Percentiles rank a stretch among this genome's conserved stretches.
These are phyloP conservation scores for Mycalesis mineus DNA, from an alignment of 2,888 invertebrate species.

Conservation along the genomic window DNA sequence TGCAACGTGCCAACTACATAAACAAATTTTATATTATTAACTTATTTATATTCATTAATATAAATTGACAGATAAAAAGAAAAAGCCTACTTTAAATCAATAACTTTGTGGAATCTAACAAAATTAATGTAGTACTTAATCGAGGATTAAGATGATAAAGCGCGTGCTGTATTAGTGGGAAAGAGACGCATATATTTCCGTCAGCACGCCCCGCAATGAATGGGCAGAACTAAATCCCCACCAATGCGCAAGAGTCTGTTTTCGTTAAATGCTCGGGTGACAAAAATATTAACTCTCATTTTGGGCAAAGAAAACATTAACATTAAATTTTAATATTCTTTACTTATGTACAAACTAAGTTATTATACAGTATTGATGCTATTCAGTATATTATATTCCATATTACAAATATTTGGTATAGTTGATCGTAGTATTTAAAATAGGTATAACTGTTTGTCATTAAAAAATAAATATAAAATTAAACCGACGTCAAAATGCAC, in stretches of 20 bases:
- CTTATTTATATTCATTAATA: neutral
- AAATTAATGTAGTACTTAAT: conserved; percentile 16
- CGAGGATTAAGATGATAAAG: conserved; percentile 20
- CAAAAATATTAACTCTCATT: conserved; percentile 43
- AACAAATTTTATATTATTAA: too few species aligned
- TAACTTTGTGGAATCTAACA: conserved; percentile 8
- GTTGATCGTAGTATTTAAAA: too few species aligned
- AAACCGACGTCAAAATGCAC: too few species aligned
- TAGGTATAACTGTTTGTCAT: too few species aligned
- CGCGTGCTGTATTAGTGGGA: conserved; percentile 39
- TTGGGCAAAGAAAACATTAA: neutral
- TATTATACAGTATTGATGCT: too few species aligned
- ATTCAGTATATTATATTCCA: too few species aligned
- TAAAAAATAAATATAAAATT: too few species aligned
- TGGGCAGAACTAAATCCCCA: conserved; percentile 67
- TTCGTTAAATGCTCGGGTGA: conserved; percentile 63
- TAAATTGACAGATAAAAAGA: conserved; percentile 8
- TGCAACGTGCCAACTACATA: too few species aligned
- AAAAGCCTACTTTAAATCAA: conserved; percentile 23
- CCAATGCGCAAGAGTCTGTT: conserved; percentile 65
- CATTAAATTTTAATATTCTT: too few species aligned
- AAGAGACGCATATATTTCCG: conserved; percentile 58
- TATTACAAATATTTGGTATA: too few species aligned
- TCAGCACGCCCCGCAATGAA: conserved; percentile 41
- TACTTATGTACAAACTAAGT: too few species aligned